These are phyloP conservation scores for Eublepharis macularius DNA, from an alignment of 2,113 vertebrate genomes.

Conservation along the genomic window DNA sequence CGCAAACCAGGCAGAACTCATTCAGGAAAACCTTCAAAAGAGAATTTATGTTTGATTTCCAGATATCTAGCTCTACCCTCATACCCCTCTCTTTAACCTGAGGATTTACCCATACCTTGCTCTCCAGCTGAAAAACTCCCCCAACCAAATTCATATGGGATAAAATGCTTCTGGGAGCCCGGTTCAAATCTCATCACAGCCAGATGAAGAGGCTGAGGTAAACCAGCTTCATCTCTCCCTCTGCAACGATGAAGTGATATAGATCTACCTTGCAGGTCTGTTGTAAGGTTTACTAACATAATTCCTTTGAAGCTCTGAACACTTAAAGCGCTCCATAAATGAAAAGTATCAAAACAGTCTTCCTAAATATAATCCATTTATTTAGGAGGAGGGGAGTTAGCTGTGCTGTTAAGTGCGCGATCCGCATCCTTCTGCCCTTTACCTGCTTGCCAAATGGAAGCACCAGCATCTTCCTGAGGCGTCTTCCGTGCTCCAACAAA, in stretches of 20 bases:
- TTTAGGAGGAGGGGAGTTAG: background rate
- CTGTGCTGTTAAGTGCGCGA: accelerated
- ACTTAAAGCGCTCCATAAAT: background rate
- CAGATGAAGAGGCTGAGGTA: background rate
- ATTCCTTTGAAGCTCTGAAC: background rate
- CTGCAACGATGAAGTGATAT: background rate
- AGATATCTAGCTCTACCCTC: no score
- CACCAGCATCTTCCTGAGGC: constrained; percentile 69
- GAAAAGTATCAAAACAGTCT: no score
- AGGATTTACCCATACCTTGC: no score
- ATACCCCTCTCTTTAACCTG: no score
- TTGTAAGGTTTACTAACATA: background rate
- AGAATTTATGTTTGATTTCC: no score
- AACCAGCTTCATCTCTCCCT: no score
- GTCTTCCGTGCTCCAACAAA: constrained; percentile 68
- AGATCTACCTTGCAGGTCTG: no score
- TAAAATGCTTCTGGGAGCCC: background rate
- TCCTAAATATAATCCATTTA: background rate
- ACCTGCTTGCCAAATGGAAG: constrained; percentile 80
- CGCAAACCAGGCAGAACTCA: background rate
- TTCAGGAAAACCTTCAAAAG: no score
- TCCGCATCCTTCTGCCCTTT: background rate
- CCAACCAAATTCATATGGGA: background rate
- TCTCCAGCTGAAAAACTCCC: no score
- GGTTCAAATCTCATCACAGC: background rate